Conservation (phyloP, 2,113 vertebrate genomes). For the Epinephelus moara region DNA sequence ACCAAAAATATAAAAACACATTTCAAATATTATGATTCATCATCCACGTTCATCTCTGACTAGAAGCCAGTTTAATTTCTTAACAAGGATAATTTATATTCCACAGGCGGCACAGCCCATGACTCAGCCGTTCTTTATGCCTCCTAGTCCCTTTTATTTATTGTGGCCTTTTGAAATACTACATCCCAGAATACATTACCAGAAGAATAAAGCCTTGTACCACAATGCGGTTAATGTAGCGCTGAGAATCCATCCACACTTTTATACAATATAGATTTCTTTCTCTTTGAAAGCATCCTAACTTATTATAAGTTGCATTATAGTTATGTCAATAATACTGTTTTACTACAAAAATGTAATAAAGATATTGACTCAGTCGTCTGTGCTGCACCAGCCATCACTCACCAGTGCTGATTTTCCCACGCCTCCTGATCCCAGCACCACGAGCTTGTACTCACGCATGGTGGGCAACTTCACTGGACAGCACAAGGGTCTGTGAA, state of each 20-base stretch:
- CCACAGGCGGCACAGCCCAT: neutral
- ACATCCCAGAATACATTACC: neutral
- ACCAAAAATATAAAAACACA: neutral
- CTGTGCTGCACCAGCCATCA: constrained; percentile 27
- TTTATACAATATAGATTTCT: neutral
- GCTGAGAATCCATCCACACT: neutral
- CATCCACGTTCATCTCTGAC: neutral
- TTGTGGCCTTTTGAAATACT: neutral
- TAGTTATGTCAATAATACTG: neutral
- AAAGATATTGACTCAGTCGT: neutral
- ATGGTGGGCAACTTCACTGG: constrained; percentile 91
- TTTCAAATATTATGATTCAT: neutral
- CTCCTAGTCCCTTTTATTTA: neutral
- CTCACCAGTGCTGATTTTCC: constrained; percentile 99
- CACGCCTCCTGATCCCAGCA: constrained; percentile 98
- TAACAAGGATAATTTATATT: neutral
- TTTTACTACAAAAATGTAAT: neutral
- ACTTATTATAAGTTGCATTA: neutral
- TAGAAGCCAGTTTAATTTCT: neutral
- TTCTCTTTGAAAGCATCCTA: neutral
- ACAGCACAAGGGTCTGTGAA: constrained; percentile 84
- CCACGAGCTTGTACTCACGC: constrained; percentile 99
- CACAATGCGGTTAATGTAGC: neutral
- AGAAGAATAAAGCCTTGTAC: neutral
- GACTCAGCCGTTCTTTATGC: neutral